A percentile compares a stretch with the other conserved stretches of the same genome.
Evolutionary conservation across 2,888 invertebrate genomes (phyloP).

Genomic region (Cantharis flavilabris): DNA sequence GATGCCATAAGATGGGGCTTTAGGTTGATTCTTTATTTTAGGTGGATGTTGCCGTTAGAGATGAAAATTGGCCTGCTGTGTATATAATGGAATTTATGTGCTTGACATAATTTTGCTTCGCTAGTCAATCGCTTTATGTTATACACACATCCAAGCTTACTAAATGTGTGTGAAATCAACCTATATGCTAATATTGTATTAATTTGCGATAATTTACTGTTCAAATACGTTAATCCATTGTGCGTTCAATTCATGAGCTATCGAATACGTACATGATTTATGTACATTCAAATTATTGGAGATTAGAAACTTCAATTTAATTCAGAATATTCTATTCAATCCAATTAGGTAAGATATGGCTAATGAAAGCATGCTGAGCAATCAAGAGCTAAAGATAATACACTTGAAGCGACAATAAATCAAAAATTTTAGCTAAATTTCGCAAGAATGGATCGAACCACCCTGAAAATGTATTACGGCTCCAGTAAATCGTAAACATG

Average conservation of each 20-base stretch:
- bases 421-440: neutral
- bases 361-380: neutral
- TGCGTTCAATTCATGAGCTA: neutral
- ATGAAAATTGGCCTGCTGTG: neutral
- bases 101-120: neutral
- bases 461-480: neutral
- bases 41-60: neutral
- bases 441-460: neutral
- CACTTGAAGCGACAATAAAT: no score
- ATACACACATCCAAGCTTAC: neutral
- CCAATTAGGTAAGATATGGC: neutral
- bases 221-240: neutral
- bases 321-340: neutral
- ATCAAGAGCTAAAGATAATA: neutral
- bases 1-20: neutral
- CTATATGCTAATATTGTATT: neutral
- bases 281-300: neutral
- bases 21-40: neutral
- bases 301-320: neutral
- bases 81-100: neutral
- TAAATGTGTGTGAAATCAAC: neutral
- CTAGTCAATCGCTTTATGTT: neutral
- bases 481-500: neutral
- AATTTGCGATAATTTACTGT: neutral
- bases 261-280: neutral